Evolutionary conservation across 2,113 vertebrate species (phyloP).

Genomic region (Chlorodrepanis virens): DNA sequence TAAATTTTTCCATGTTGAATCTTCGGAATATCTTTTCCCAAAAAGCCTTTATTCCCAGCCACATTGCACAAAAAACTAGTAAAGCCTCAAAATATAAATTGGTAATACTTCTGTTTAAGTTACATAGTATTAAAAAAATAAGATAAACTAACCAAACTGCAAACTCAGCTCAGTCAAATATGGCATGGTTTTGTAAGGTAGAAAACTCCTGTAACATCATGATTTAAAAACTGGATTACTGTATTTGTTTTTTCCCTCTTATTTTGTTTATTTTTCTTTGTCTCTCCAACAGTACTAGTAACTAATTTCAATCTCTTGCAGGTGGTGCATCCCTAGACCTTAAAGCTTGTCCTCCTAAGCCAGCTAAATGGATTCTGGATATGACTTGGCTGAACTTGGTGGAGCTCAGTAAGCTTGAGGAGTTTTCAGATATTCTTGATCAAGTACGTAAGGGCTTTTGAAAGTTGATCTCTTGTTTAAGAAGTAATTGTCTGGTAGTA

Average conservation of each 20-base stretch:
- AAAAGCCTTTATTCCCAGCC: background rate
- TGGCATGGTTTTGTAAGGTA: background rate
- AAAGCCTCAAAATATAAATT: background rate
- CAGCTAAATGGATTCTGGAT: constrained; percentile 94
- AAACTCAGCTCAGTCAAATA: background rate
- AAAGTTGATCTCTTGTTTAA: background rate
- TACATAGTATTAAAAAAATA: background rate
- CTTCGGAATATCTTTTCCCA: background rate
- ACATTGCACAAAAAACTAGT: background rate
- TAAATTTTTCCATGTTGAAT: background rate
- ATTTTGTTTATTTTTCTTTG: background rate
- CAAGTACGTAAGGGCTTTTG: constrained; percentile 73
- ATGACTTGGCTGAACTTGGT: constrained; percentile 98
- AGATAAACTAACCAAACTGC: background rate
- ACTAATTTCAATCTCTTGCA: constrained; percentile 31
- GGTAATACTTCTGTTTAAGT: background rate
- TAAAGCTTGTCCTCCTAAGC: constrained; percentile 90
- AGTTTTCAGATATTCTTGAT: constrained; percentile 90
- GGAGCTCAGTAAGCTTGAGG: constrained; percentile 89
- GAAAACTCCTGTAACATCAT: background rate
- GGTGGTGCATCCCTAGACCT: constrained; percentile 94
- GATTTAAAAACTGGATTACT: background rate
- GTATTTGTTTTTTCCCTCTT: background rate
- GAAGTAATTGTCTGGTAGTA: background rate
- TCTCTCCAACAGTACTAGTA: background rate